Conservation (phyloP, 2,888 invertebrate genomes). For the Xanthia togata region DNA sequence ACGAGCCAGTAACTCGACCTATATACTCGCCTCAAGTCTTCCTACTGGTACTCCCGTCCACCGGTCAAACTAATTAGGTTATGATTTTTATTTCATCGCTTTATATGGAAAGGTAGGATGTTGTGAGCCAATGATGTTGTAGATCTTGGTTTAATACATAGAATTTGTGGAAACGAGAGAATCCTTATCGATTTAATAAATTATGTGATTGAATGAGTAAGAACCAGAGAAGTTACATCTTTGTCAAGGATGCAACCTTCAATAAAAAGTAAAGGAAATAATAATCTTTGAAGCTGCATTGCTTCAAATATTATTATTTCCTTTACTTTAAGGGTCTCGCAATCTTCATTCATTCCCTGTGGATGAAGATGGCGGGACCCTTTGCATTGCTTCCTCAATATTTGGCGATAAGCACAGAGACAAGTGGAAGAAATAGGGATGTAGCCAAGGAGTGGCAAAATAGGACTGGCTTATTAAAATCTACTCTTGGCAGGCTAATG, state of each 20-base stretch:
- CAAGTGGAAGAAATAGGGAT: background rate
- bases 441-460: background rate
- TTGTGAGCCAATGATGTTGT: constrained; percentile 1
- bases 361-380: background rate
- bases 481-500: background rate
- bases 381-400: background rate
- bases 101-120: constrained; percentile 67
- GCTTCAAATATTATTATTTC: no score
- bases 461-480: background rate
- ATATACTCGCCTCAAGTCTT: constrained; percentile 83
- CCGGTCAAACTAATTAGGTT: constrained; percentile 82
- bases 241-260: background rate
- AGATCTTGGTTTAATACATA: constrained; percentile 15
- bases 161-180: background rate
- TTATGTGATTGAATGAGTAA: background rate
- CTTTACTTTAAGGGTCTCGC: no score
- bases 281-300: no score
- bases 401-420: background rate
- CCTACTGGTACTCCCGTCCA: constrained; percentile 79
- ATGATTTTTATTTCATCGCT: constrained; percentile 75
- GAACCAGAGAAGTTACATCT: background rate
- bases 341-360: no score
- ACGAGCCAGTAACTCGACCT: constrained; percentile 86
- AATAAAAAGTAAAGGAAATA: background rate
- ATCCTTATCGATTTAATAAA: background rate